Conservation (phyloP, 2,797 vertebrate species). For the Carcharodon carcharias region DNA sequence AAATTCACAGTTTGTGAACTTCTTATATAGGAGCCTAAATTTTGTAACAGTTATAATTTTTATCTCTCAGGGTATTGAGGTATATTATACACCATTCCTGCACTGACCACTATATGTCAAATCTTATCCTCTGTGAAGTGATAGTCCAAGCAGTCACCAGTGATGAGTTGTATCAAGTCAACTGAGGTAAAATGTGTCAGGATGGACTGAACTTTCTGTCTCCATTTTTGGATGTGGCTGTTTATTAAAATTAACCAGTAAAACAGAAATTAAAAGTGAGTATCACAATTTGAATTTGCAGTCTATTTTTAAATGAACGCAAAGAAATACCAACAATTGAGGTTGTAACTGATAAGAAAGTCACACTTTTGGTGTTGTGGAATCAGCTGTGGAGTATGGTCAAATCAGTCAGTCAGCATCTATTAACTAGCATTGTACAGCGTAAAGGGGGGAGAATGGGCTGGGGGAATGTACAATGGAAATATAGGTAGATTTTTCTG, state of each 20-base stretch:
- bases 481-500: not conserved
- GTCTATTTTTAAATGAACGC: not conserved
- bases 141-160: not conserved
- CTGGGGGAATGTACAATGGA: not conserved
- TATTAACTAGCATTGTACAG: not conserved
- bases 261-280: not conserved
- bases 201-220: not conserved
- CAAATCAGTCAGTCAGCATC: not conserved
- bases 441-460: not conserved
- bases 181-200: not conserved
- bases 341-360: not conserved
- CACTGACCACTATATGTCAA: not conserved
- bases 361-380: not conserved
- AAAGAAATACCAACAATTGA: not conserved
- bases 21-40: not conserved
- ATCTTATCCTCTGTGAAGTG: not conserved
- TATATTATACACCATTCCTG: not conserved
- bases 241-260: not conserved
- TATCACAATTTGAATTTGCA: not conserved
- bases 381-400: not conserved
- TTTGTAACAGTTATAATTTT: not conserved
- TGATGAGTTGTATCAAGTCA: not conserved
- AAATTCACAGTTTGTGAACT: not conserved
- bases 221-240: not conserved
- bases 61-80: not conserved